Conservation (phyloP, 2,888 invertebrate species). For the Cryptus viduatorius region DNA sequence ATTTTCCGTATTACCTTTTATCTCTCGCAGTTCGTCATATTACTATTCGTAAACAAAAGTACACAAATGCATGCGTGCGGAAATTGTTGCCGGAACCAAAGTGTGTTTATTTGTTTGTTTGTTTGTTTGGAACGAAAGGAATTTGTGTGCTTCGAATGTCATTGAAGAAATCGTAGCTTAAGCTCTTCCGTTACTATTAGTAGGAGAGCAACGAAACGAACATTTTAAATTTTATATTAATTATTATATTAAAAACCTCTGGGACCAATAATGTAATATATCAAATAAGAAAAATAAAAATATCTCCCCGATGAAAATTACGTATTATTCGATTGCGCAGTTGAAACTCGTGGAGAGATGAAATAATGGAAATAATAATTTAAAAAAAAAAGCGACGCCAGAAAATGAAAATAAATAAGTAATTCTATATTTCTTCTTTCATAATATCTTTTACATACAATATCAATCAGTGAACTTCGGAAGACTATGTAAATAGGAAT, state of each 20-base stretch:
- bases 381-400: neutral
- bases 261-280: neutral
- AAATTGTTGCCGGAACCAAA: neutral
- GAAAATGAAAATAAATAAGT: slow-evolving; percentile 1
- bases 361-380: neutral
- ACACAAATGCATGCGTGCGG: neutral
- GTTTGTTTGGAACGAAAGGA: neutral
- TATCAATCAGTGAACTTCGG: neutral
- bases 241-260: neutral
- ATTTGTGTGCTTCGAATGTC: neutral
- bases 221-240: neutral
- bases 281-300: neutral
- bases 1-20: slow-evolving; percentile 33
- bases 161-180: neutral
- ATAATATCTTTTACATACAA: slow-evolving; percentile 4
- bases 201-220: neutral
- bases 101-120: too few species aligned
- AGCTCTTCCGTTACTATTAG: neutral
- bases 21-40: slow-evolving; percentile 17
- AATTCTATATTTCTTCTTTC: neutral
- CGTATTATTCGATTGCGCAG: neutral
- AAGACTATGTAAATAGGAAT: neutral
- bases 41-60: neutral
- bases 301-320: neutral
- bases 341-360: neutral